Base-by-base conservation (phyloP, 2,113 vertebrate species). In the Leptobrachium ailaonicum region DNA sequence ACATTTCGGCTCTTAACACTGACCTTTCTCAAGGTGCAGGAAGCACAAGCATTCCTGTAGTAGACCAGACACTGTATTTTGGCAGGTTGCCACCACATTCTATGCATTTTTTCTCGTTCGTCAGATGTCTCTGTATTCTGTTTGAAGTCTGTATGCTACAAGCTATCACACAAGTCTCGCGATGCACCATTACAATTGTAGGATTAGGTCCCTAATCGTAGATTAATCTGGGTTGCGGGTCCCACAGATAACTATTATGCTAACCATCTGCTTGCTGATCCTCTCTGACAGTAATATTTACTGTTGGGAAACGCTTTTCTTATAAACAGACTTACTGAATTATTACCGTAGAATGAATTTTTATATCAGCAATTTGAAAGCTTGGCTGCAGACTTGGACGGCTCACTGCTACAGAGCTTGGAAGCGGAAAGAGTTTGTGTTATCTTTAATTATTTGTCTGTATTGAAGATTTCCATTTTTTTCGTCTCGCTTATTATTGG, bases 211-310 rank as follows among this genome's bases (percentile, higher is more conserved):
- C 50, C 41, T 76, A 67, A 76, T 76, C 75, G 50, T 76, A 43
- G 75, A 76, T 76, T 76, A 76, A 76, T 76, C 64, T 56, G 40
- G 10, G 45, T 67, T 50, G 75, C 66, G 64, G 20, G 43, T 76
- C 64, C 75, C 75, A 56, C 64, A 66, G 75, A 76, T 76, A 76
- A 42, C 47, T 66, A 41, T 42, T 66, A 76, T 67, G 63, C 75
- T 56, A 67, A 76, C 75, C 75, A 76, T 76, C 75, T 76, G 75
- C 47, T 76, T 41, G 40, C 63, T 67, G 75, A 76, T 76, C 47
- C 43, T 76, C 66, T 76, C 75, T 76, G 47, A 76, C 50, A 66
- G 44, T 66, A 54, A 67, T 76, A 76, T 42, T 67, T 64, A 76
- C 63, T 45, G 41, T 13, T 54, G 75, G 75, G 75, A 76, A 76